These are phyloP conservation scores for Apodemia zela DNA, from an alignment of 2,888 invertebrate species.

Conservation along the genomic window DNA sequence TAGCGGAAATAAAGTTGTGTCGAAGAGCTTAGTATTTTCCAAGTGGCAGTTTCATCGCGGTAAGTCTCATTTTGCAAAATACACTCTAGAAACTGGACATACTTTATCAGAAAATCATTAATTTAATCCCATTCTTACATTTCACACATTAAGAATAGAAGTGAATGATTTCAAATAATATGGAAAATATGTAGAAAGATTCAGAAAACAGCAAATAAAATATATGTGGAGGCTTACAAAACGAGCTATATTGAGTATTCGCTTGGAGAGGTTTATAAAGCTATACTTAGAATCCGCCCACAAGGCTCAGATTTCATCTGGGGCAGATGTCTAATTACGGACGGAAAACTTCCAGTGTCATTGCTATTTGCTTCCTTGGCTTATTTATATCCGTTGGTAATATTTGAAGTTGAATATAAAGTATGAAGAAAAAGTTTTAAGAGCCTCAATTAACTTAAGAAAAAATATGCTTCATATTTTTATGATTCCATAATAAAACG, in stretches of 20 bases:
- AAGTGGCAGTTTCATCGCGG: no score
- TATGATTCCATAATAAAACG: no score
- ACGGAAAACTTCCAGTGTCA: conserved; percentile 8
- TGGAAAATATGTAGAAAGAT: no score
- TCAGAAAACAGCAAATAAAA: neutral
- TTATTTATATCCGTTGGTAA: conserved; percentile 1
- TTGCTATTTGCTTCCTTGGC: conserved; percentile 7
- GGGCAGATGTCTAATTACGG: conserved; percentile 9
- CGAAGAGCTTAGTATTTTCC: no score
- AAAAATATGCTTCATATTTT: no score
- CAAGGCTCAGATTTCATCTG: neutral
- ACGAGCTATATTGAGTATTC: neutral
- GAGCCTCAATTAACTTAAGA: neutral
- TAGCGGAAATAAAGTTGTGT: no score
- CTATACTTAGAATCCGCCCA: conserved; percentile 13
- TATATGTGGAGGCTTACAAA: neutral
- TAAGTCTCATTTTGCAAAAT: no score
- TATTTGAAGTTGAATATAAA: neutral
- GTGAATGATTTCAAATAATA: no score
- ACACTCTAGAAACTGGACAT: no score
- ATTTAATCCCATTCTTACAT: no score
- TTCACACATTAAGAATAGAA: no score
- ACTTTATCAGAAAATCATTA: no score
- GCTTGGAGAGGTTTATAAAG: neutral
- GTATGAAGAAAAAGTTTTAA: neutral